phyloP scores from a whole-genome alignment of 2,888 invertebrate genomes.

The Andrena dorsata region DNA sequence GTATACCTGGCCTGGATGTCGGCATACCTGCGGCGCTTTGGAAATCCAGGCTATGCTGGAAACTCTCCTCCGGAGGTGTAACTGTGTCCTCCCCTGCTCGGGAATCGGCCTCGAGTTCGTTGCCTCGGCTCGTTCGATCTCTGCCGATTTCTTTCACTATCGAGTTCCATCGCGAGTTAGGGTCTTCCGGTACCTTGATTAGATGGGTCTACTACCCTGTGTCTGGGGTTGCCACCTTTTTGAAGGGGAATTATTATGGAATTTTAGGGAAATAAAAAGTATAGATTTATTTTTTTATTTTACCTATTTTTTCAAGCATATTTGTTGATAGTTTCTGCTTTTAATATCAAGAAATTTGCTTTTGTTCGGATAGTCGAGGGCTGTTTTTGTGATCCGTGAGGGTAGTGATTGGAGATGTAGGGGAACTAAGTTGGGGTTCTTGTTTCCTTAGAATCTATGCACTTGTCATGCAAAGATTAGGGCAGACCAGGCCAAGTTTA shows the following conservation, averaged over 20 bases:
- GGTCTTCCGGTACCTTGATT: background rate
- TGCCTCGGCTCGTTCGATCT: background rate
- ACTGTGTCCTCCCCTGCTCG: conserved; percentile 18
- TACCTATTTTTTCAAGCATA: no score
- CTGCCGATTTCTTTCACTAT: background rate
- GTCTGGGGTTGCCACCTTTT: background rate
- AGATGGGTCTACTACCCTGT: background rate
- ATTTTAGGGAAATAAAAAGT: no score
- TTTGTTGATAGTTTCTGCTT: no score
- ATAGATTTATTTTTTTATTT: no score
- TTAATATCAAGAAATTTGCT: no score
- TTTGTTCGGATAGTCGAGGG: no score
- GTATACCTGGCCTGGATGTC: conserved; percentile 70
- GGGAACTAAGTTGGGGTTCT: no score
- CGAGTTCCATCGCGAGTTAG: background rate
- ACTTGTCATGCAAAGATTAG: no score
- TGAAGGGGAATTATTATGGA: background rate
- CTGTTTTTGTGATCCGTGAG: no score
- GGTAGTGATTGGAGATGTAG: no score
- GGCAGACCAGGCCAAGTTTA: no score
- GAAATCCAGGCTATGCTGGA: conserved; percentile 44
- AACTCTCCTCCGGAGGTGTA: conserved; percentile 17
- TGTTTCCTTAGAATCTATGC: no score
- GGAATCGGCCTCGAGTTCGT: background rate
- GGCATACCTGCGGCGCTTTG: conserved; percentile 61